Conservation (phyloP, 53 echinoderm and acorn worm species). For the Holothuria leucospilota region DNA sequence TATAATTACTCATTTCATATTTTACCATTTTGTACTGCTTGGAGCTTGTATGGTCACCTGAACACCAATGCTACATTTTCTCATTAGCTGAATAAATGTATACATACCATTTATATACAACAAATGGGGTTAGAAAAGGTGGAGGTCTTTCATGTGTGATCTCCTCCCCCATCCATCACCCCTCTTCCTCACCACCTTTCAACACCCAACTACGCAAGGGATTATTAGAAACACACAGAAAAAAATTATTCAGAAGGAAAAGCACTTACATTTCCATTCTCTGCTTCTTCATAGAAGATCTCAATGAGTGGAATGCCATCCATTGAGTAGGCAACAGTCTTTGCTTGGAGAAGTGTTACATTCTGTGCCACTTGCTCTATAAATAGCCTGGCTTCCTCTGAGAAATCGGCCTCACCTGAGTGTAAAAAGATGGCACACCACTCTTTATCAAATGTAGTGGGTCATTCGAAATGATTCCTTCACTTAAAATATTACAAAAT, state of each 20-base stretch:
- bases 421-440: neutral
- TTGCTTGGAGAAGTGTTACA: slow-evolving; percentile 74
- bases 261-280: slow-evolving; percentile 72
- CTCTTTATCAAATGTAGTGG: neutral
- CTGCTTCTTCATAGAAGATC: slow-evolving; percentile 83
- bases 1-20: too few relatives aligned
- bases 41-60: too few relatives aligned
- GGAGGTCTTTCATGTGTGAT: too few relatives aligned
- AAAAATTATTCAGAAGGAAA: neutral
- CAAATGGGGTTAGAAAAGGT: too few relatives aligned
- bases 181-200: too few relatives aligned
- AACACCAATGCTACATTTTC: too few relatives aligned
- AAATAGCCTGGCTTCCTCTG: slow-evolving; percentile 77
- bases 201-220: too few relatives aligned
- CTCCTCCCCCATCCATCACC: too few relatives aligned
- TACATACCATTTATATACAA: too few relatives aligned
- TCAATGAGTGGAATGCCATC: slow-evolving; percentile 93
- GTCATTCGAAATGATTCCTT: neutral
- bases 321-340: slow-evolving; percentile 81
- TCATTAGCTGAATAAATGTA: too few relatives aligned
- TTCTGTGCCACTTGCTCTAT: slow-evolving; percentile 93
- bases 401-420: slow-evolving; percentile 84
- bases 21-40: too few relatives aligned
- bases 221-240: too few relatives aligned
- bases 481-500: neutral